Conservation (phyloP, 2,797 vertebrate species). For the Morelia viridis region DNA sequence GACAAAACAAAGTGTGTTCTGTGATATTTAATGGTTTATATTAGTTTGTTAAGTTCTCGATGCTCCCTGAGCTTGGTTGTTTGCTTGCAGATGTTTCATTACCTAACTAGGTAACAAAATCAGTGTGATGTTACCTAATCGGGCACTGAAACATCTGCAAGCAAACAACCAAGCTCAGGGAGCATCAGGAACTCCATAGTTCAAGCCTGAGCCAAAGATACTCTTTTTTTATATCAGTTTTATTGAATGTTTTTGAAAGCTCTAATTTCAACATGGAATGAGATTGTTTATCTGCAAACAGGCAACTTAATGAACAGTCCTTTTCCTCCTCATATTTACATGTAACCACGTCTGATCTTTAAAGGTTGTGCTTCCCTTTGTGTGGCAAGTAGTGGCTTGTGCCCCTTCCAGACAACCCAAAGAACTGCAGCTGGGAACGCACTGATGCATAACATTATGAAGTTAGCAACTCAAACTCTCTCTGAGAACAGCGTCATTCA, state of each 20-base stretch:
- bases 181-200: not conserved
- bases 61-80: not conserved
- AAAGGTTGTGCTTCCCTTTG: slow-evolving; percentile 89
- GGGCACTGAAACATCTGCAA: not conserved
- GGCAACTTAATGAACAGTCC: not conserved
- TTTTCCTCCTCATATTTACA: not conserved
- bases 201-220: not conserved
- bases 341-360: slow-evolving; percentile 26
- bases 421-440: slow-evolving; percentile 75
- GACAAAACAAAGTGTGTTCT: not conserved
- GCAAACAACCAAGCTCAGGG: not conserved
- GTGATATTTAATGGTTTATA: not conserved
- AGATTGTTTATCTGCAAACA: not conserved
- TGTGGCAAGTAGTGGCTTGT: slow-evolving; percentile 68
- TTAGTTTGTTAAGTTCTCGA: not conserved
- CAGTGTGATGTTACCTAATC: not conserved
- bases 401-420: slow-evolving; percentile 53
- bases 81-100: not conserved
- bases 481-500: slow-evolving; percentile 79
- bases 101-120: not conserved
- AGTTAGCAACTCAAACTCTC: slow-evolving; percentile 81
- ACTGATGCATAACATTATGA: slow-evolving; percentile 86
- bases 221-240: not conserved
- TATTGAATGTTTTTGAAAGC: not conserved
- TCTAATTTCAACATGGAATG: not conserved